Conservation (phyloP, 2,797 vertebrate genomes). For the Acomys russatus region DNA sequence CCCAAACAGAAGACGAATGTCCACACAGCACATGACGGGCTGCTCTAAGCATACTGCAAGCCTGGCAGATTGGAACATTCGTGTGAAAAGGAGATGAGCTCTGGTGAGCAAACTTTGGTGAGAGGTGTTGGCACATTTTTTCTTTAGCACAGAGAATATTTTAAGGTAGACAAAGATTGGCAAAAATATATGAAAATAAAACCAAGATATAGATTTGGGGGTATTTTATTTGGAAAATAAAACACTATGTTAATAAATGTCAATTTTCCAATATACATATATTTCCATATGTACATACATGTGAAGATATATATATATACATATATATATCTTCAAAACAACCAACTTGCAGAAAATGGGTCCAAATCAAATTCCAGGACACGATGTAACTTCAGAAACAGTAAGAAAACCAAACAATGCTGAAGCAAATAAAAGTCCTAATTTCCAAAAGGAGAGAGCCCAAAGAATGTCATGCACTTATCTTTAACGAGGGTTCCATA, state of each 20-base stretch:
- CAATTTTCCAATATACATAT: slow-evolving; percentile 56
- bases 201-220: slow-evolving; percentile 80
- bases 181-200: slow-evolving; percentile 61
- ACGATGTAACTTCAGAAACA: slow-evolving; percentile 59
- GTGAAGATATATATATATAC: background rate
- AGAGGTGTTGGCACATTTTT: slow-evolving; percentile 30
- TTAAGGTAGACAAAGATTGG: slow-evolving; percentile 26
- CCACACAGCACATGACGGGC: background rate
- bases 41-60: background rate
- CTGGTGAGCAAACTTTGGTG: slow-evolving; percentile 21
- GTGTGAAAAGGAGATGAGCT: slow-evolving; percentile 48
- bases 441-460: slow-evolving; percentile 4
- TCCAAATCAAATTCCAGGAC: slow-evolving; percentile 58
- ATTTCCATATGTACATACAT: background rate
- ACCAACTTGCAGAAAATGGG: slow-evolving; percentile 32
- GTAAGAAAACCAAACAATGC: slow-evolving; percentile 62
- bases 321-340: background rate
- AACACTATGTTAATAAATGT: slow-evolving; percentile 86
- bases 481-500: slow-evolving; percentile 49
- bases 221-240: slow-evolving; percentile 82
- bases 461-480: slow-evolving; percentile 34
- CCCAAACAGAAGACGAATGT: slow-evolving; percentile 22
- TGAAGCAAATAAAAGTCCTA: slow-evolving; percentile 66
- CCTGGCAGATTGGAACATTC: slow-evolving; percentile 43
- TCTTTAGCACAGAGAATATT: background rate